Evolutionary conservation across 2,888 invertebrate genomes (phyloP), one percentile per base, ranked within the genome.

Genomic region (Hydroisotoma schaefferi): DNA sequence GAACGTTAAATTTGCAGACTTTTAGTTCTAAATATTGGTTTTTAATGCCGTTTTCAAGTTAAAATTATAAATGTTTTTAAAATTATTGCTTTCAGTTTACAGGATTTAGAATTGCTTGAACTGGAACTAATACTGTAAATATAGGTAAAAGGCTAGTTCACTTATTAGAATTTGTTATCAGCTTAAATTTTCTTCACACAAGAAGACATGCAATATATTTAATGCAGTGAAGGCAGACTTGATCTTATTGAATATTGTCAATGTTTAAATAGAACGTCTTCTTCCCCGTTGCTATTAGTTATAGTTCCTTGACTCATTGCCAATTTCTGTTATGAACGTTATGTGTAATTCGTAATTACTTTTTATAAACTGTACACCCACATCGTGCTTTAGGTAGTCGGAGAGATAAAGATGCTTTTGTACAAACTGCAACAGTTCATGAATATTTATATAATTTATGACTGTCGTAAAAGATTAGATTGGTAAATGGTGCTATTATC

Each of bases 271-370:
- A 15, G 8, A 10, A 33, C 33, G 8, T 33, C 8, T 33, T 10
- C 15, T 40, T 8, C 40, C 40, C 20, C 40, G 40, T 40, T 15
- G 20, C n/a, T 33, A 15, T 33, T 40, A 20, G n/a, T n/a, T 40
- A 20, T 33, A 20, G n/a, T 40, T 40, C 8, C 20, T 20, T 40
- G 40, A 5, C 20, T 15, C n/a, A 40, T 40, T 40, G 40, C n/a
- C 20, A 20, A 40, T 40, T 40, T 15, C 40, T 40, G n/a, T 18
- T 40, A n/a, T n/a, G n/a, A n/a, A n/a, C n/a, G n/a, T n/a, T n/a
- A n/a, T n/a, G n/a, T n/a, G n/a, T 40, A 40, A 40, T 40, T 18
- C 40, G 40, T 40, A 40, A 40, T 40, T 40, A 18, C 20, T 40
- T 15, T 33, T 33, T 33, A 33, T 10, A 40, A 40, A 40, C 20